Evolutionary conservation across 2,113 vertebrate species (phyloP), one percentile per base, ranked within the genome.

Genomic region (Ochotona curzoniae): DNA sequence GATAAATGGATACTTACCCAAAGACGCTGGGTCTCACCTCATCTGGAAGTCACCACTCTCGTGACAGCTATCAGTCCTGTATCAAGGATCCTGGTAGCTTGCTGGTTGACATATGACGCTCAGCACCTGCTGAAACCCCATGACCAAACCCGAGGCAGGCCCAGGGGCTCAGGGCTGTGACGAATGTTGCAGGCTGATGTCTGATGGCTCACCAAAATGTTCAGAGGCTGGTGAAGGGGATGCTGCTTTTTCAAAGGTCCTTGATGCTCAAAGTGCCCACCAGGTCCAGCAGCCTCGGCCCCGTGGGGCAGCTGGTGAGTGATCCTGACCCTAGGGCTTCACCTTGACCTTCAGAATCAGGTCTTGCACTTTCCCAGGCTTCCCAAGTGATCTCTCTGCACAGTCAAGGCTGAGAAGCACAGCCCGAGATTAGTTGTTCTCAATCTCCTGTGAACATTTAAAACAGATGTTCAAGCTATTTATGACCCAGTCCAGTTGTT

Each of bases 51-150:
- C 38, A 44, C 57, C 67, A 60, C 28, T 57, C n/a, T 35, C 18
- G 0, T 28, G 38, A 28, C 0, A 13, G 32, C 35, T 6, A 17
- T 30, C 30, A 57, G 79, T 0, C 30, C 57, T 35, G 7, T 7
- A 15, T 20, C 47, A 4, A 28, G 51, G 18, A 38, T 74, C 49
- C 32, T 32, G 61, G 32, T 23, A 81, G n/a, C 74, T 81, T 90
- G 28, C 3, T 25, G 28, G 61, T 61, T 7, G 57, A 64, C 57
- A 54, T 2, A 2, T 32, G n/a, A 17, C 15, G 63, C 71, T 57
- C 44, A 20, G 38, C 38, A 49, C 8, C n/a, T 35, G 49, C 30
- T 67, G 6, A 69, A 60, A 60, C 28, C 18, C 30, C 30, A 26
- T 15, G 32, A 57, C 64, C 76, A 61, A 3, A 51, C 7, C 49